These are phyloP conservation scores for Cinclus mexicanus DNA, from an alignment of 2,113 vertebrate genomes.

Conservation along the genomic window DNA sequence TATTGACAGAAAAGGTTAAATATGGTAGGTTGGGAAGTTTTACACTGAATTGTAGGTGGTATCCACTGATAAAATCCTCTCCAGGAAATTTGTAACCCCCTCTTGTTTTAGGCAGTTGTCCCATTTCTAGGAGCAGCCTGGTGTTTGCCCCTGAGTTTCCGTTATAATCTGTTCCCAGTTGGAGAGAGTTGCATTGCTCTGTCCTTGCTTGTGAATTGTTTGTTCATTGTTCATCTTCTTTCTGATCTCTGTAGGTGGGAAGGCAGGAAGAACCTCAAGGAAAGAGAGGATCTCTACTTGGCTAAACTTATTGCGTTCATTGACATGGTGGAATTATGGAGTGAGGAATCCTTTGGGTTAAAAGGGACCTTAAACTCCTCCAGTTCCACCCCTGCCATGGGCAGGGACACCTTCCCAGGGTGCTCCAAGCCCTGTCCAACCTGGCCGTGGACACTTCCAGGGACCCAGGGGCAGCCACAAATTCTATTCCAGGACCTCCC, in stretches of 20 bases:
- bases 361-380: background rate
- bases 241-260: background rate
- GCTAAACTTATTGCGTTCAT: background rate
- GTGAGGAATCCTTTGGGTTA: background rate
- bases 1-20: background rate
- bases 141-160: background rate
- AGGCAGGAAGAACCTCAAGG: background rate
- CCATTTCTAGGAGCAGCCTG: background rate
- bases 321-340: background rate
- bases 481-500: fast-evolving
- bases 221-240: background rate
- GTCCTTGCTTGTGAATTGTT: background rate
- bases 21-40: background rate
- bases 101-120: background rate
- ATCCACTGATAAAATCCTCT: background rate
- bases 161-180: background rate
- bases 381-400: background rate
- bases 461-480: background rate
- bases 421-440: fast-evolving
- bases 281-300: background rate
- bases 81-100: background rate
- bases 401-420: background rate
- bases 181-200: fast-evolving
- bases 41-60: background rate
- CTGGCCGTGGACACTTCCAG: background rate